A percentile compares a stretch with the other conserved stretches of the same genome.
Conservation (phyloP, 2,113 vertebrate genomes). For the Tenebrosternarchus preto region DNA sequence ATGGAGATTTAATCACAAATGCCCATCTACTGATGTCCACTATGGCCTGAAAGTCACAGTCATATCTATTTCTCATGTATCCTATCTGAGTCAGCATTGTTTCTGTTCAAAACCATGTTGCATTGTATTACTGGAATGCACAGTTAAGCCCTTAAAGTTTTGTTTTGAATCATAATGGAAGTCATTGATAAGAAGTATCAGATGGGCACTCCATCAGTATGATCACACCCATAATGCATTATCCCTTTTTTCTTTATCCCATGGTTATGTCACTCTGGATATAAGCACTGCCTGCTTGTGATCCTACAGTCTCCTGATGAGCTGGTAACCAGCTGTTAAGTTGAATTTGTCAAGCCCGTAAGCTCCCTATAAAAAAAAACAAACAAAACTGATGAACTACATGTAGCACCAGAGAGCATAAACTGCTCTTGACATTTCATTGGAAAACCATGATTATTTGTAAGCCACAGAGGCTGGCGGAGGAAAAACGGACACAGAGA, state of each 20-base stretch:
- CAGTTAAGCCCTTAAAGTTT: neutral
- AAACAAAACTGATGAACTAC: conserved; percentile 7
- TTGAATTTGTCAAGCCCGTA: neutral
- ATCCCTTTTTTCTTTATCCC: neutral
- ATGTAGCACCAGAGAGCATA: conserved; percentile 11
- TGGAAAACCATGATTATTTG: conserved; percentile 34
- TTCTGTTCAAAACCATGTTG: neutral
- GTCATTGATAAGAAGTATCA: neutral
- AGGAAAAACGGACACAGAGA: conserved; percentile 1
- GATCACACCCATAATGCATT: neutral
- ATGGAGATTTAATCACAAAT: conserved; percentile 32
- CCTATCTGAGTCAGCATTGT: neutral
- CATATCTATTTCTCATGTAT: conserved; percentile 23
- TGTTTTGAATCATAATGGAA: neutral
- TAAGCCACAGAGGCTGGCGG: neutral
- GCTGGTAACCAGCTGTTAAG: neutral
- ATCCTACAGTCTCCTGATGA: neutral
- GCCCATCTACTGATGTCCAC: neutral
- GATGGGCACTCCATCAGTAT: neutral
- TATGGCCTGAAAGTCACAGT: conserved; percentile 16
- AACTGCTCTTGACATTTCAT: conserved; percentile 37
- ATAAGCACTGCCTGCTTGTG: neutral
- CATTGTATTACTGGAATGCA: neutral
- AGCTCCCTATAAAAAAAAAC: neutral
- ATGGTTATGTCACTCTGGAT: neutral